A percentile compares a stretch with the other conserved stretches of the same genome.
Conservation (phyloP, 2,797 vertebrate species). For the Chrosomus eos region DNA sequence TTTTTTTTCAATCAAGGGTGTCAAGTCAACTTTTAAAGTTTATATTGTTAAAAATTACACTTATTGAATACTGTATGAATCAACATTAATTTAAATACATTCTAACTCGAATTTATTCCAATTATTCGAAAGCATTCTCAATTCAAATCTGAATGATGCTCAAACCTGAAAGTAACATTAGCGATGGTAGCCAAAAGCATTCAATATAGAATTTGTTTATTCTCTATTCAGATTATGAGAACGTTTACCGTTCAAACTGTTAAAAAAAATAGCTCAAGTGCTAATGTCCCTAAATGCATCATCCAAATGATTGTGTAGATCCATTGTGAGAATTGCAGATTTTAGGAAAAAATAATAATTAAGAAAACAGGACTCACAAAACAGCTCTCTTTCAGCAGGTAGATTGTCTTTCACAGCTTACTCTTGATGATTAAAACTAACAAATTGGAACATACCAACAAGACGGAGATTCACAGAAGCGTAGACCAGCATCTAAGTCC, state of each 20-base stretch:
- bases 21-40: not conserved
- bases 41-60: no score
- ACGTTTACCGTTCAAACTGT: not conserved
- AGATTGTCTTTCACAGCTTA: conserved; percentile 76
- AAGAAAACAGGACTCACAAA: conserved; percentile 51
- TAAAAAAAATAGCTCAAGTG: no score
- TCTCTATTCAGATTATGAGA: not conserved
- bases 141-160: not conserved
- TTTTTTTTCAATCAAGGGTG: not conserved
- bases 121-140: not conserved
- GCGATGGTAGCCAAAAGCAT: conserved; percentile 16
- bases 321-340: not conserved
- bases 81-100: not conserved
- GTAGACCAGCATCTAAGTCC: conserved; percentile 46
- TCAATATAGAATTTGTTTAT: not conserved
- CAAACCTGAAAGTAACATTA: conserved; percentile 10
- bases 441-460: conserved; percentile 63
- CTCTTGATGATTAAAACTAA: conserved; percentile 55
- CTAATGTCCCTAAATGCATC: not conserved
- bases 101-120: not conserved
- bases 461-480: conserved; percentile 64
- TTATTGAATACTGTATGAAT: not conserved
- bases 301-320: conserved; percentile 6
- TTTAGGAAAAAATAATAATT: not conserved
- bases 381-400: conserved; percentile 61